Evolutionary conservation across 92 coral and sea anemone species (phyloP), one percentile per base, ranked within the genome.

Genomic region (Blastomussa wellsi): DNA sequence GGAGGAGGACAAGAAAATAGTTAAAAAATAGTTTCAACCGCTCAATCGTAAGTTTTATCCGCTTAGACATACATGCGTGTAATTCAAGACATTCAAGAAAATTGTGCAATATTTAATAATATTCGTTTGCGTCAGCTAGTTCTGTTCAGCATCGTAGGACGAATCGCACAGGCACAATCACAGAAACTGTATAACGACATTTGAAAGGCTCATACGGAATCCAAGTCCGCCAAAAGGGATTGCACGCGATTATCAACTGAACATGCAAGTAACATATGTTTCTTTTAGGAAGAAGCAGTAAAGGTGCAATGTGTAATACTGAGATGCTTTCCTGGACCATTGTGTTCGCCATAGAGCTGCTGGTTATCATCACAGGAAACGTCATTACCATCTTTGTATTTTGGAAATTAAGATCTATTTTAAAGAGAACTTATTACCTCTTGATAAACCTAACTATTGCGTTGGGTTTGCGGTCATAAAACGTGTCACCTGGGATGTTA

Each of bases 361-460:
- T 85, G 10, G 77, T 80, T 11, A 81, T 90, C 41, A 77, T 90
- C 31, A 42, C 64, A 48, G 90, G 92, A 28, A 90, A 90, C 35
- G 77, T 76, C 42, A 64, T 86, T 29, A 86, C 92, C 33, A 86
- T 86, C 39, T 62, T 88, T 15, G 82, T 86, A 5, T 90, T 90
- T 35, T 22, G 87, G 72, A 87, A 81, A 22, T 79, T 82, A 7
- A 80, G 73, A 47, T 31, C 84, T 36, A 69, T 85, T 38, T 86
- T 88, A 14, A 85, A 88, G 15, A 68, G 84, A 10, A 90, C 90
- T 52, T 66, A 80, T 20, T 75, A 86, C 42, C 86, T 90, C 1
- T 85, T 90, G 17, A 81, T 86, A 26, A 90, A 86, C 74, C 84
- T 90, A 1, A 80, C 92, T 12, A 81, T 79, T 15, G 86, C 90